Conservation (phyloP, 2,113 vertebrate species). For the Spermophilus dauricus region DNA sequence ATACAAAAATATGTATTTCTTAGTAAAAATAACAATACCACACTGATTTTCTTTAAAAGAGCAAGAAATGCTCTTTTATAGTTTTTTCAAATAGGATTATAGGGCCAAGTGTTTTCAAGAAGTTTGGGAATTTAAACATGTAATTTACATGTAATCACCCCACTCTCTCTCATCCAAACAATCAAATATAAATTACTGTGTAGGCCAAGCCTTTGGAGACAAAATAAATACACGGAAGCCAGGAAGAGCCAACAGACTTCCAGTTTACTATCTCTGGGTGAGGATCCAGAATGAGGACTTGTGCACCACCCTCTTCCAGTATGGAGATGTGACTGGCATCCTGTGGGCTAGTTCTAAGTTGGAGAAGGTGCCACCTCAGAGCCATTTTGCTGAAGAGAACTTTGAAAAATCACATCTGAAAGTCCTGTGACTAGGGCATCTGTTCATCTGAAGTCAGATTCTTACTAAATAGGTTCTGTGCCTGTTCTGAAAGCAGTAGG, state of each 20-base stretch:
- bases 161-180: slow-evolving; percentile 2
- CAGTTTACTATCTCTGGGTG: not conserved
- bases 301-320: not conserved
- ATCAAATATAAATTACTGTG: slow-evolving; percentile 26
- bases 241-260: not conserved
- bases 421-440: not conserved
- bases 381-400: not conserved
- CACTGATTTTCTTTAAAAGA: not conserved
- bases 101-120: not conserved
- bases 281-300: not conserved
- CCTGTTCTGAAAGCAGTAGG: not conserved
- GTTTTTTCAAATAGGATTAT: not conserved
- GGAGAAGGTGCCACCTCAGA: no score
- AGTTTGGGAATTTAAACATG: slow-evolving; percentile 28
- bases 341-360: not conserved
- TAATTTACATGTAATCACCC: not conserved
- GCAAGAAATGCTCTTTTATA: not conserved
- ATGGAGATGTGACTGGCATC: not conserved
- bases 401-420: not conserved
- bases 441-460: not conserved
- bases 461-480: not conserved
- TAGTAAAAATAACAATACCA: not conserved
- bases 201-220: not conserved
- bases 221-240: not conserved
- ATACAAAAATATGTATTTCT: not conserved